Conservation (phyloP, 2,888 invertebrate species). For the Lucinisca nassula region DNA sequence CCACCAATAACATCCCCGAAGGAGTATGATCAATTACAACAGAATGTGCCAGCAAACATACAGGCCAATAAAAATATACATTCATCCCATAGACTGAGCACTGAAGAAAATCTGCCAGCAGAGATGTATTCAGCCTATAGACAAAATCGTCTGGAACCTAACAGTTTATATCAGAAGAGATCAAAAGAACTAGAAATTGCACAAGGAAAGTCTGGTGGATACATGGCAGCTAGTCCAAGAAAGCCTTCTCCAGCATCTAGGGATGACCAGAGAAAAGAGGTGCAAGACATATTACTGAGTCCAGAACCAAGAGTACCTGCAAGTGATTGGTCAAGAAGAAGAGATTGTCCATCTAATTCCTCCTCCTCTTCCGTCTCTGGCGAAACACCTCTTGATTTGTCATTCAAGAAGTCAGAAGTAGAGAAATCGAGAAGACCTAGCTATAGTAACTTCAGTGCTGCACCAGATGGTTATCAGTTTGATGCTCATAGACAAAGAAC, state of each 20-base stretch:
- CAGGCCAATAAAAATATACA: background rate
- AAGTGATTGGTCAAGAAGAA: background rate
- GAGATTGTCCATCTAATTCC: background rate
- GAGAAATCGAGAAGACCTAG: slow-evolving; percentile 18
- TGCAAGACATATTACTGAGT: background rate
- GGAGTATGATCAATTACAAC: slow-evolving; percentile 33
- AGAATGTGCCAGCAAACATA: background rate
- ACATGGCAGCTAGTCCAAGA: background rate
- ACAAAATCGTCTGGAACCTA: background rate
- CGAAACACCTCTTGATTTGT: slow-evolving; percentile 70
- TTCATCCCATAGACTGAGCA: background rate
- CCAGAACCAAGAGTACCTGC: background rate
- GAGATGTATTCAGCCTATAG: background rate
- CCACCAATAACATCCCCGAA: slow-evolving; percentile 60
- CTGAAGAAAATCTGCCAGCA: background rate
- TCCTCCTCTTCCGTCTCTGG: background rate
- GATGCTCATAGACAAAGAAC: background rate
- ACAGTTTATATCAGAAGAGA: background rate
- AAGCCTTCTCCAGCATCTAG: background rate
- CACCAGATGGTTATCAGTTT: background rate
- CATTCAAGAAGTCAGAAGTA: slow-evolving; percentile 65
- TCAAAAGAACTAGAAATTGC: background rate
- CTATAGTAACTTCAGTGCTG: slow-evolving; percentile 29
- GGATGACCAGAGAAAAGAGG: slow-evolving; percentile 2
- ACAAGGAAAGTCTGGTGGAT: background rate